Evolutionary conservation across 1,140 invertebrate species (phyloP), one percentile per base, ranked within the genome.

Genomic region (Drosophila pallidifrons): DNA sequence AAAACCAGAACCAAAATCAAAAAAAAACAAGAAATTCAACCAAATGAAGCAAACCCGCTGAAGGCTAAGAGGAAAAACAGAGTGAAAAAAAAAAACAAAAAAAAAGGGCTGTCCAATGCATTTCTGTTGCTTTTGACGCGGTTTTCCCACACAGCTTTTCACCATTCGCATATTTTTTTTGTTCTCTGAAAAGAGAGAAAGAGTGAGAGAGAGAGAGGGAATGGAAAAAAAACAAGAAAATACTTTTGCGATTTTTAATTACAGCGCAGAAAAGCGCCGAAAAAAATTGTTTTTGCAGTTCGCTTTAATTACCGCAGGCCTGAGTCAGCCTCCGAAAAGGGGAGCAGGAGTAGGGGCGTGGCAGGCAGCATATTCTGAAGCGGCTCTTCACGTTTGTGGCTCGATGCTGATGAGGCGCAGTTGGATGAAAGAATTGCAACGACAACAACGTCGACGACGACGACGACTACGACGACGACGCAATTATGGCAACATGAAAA

Each of bases 401-500:
- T 28, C 51, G 54, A 55, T 70, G 75, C 82, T 87, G 83, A 87
- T 87, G 83, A 87, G 83, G 80, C 83, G 83, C 83, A 88, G 80
- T 87, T 88, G 75, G 83, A 87, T 88, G 85, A 88, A 87, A 88
- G 83, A 87, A 87, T 83, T 88, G 77, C 83, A 80, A 52, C 61
- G 32, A 32, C 30, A 7, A 32, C 30, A 7, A 7, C 30, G 30
- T 6, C 30, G 30, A 32, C 67, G 72, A 43, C 70, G 43, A 45
- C 32, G 52, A 32, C 67, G 72, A 43, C 70, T 32, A 45, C 32
- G 52, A 32, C 71, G 61, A 54, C 79, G 69, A 77, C 79, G 83
- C 83, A 88, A 88, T 88, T 88, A 88, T 88, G 85, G 77, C 85
- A 88, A 78, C 83, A 88, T 88, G 85, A 46, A 88, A 88, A 88